Evolutionary conservation across 2,888 invertebrate species (phyloP).

Genomic region (Nephrotoma appendiculata): DNA sequence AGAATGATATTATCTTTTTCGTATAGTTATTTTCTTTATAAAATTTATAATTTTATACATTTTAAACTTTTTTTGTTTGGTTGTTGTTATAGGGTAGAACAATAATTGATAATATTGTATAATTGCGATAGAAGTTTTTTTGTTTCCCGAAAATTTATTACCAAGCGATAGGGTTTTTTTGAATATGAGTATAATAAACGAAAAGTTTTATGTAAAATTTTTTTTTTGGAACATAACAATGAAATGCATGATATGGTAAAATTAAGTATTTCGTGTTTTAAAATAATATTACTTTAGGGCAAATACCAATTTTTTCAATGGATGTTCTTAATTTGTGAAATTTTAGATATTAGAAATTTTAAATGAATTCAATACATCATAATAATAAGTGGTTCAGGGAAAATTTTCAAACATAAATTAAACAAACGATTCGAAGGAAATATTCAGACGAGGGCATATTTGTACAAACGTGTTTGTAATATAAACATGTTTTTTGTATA

Average conservation of each 20-base stretch:
- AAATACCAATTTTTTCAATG: neutral
- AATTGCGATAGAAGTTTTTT: neutral
- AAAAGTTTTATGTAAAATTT: neutral
- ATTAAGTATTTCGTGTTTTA: neutral
- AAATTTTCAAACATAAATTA: neutral
- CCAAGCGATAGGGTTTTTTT: neutral
- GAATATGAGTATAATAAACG: neutral
- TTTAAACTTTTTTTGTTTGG: neutral
- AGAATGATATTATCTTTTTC: neutral
- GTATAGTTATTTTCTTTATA: neutral
- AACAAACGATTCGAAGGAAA: neutral
- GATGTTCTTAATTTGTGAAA: neutral
- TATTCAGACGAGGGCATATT: neutral
- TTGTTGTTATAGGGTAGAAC: neutral
- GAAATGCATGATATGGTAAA: neutral
- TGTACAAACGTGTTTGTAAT: neutral
- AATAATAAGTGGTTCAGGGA: neutral
- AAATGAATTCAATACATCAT: neutral
- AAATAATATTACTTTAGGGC: neutral
- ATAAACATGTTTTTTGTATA: no score
- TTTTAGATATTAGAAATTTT: neutral
- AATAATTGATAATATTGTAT: neutral
- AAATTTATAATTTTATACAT: neutral
- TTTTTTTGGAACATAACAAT: neutral
- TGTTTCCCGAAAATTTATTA: neutral